Evolutionary conservation across 2,113 vertebrate species (phyloP).

Genomic region (Sitta europaea): DNA sequence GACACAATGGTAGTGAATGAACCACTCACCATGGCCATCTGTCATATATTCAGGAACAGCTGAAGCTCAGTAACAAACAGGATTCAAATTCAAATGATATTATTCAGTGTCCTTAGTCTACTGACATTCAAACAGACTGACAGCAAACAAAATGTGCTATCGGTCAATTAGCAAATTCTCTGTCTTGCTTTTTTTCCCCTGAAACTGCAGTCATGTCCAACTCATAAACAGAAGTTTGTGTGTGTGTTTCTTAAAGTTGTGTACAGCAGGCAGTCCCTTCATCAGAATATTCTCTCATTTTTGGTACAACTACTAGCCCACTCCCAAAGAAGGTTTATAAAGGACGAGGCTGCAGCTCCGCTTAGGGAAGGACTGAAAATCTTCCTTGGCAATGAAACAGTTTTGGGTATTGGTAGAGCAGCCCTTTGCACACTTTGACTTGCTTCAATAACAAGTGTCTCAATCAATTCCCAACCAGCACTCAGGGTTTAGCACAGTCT

Average conservation of each 20-base stretch:
- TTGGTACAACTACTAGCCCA: not conserved
- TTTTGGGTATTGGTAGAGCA: not conserved
- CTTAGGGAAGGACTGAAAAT: not conserved
- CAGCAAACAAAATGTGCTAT: not conserved
- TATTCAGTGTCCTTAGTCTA: not conserved
- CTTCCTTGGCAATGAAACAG: not conserved
- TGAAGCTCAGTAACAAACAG: not conserved
- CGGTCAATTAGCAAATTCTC: not conserved
- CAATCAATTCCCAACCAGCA: accelerated
- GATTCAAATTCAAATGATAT: not conserved
- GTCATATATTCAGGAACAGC: not conserved
- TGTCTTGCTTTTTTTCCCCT: not conserved
- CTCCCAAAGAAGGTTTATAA: not conserved
- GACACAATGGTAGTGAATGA: not conserved
- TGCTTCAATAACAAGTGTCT: not conserved
- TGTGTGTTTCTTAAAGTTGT: not conserved
- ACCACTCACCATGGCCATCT: not conserved
- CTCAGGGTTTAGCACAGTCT: not conserved
- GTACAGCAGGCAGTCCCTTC: not conserved
- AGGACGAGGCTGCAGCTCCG: not conserved
- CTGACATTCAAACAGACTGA: not conserved
- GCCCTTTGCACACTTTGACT: not conserved
- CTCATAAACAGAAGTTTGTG: not conserved
- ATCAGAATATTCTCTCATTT: not conserved
- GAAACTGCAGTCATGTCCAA: not conserved